Evolutionary conservation across 92 coral and sea anemone species (phyloP).

Genomic region (Plumapathes pennacea): DNA sequence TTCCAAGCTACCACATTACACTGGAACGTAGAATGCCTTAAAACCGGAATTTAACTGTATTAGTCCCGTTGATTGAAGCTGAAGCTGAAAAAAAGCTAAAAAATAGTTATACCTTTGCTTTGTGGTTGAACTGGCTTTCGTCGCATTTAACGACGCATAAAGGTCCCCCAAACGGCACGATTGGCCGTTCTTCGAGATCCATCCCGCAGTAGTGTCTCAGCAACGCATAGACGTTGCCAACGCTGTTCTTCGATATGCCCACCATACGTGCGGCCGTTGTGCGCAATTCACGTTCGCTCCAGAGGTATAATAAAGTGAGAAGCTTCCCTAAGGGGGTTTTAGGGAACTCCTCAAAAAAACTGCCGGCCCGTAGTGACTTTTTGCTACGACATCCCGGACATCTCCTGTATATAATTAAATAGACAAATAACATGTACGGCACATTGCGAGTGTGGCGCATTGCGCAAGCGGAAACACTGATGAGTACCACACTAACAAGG

Average conservation of each 20-base stretch:
- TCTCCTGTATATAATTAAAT: too few relatives aligned
- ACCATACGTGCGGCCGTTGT: conserved; percentile 3
- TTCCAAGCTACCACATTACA: too few relatives aligned
- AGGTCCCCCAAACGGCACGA: conserved; percentile 20
- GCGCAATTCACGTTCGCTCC: conserved; percentile 10
- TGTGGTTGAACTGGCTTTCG: conserved; percentile 32
- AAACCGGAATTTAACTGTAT: too few relatives aligned
- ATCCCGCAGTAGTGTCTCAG: conserved; percentile 4
- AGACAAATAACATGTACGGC: too few relatives aligned
- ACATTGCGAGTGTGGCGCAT: too few relatives aligned
- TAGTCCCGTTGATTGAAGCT: too few relatives aligned
- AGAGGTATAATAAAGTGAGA: conserved; percentile 1
- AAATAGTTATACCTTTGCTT: conserved; percentile 9
- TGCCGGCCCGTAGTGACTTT: background rate
- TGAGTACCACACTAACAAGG: too few relatives aligned
- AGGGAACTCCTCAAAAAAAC: conserved; percentile 2
- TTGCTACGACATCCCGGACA: conserved; percentile 3
- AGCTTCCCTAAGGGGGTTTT: background rate
- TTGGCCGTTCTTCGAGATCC: conserved; percentile 22
- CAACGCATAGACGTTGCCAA: conserved; percentile 9
- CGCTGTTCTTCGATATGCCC: background rate
- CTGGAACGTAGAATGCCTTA: too few relatives aligned
- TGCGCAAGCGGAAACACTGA: too few relatives aligned
- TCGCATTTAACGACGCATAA: conserved; percentile 6
- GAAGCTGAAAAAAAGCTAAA: too few relatives aligned